Conservation (phyloP, 2,888 invertebrate species). For the Eilema depressum region DNA sequence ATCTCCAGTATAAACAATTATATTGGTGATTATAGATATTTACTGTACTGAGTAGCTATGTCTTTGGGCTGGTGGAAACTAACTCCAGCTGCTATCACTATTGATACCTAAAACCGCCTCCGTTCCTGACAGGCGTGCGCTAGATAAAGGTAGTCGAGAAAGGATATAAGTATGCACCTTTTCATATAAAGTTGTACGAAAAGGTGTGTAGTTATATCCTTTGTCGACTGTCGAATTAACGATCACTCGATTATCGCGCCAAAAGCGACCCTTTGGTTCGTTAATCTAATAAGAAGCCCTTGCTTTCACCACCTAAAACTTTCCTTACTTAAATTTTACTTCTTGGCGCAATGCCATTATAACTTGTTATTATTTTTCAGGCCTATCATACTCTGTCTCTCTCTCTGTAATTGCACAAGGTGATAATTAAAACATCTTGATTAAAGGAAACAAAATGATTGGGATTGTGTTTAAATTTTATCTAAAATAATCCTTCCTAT, state of each 20-base stretch:
- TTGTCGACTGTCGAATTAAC: background rate
- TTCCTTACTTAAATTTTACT: background rate
- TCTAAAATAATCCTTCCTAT: too few species aligned
- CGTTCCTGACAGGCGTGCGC: background rate
- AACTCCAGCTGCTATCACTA: background rate
- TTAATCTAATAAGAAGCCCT: background rate
- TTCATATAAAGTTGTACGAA: too few species aligned
- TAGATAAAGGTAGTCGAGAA: too few species aligned
- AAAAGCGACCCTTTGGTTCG: background rate
- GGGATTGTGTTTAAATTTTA: too few species aligned
- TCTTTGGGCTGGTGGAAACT: background rate
- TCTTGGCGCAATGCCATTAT: conserved; percentile 2
- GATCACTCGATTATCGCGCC: conserved; percentile 4
- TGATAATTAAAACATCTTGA: too few species aligned
- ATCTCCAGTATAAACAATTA: too few species aligned
- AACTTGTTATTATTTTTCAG: background rate
- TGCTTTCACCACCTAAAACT: conserved; percentile 4
- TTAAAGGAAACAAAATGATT: too few species aligned
- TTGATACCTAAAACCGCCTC: background rate
- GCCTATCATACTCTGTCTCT: background rate
- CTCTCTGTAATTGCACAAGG: background rate
- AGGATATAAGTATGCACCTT: too few species aligned
- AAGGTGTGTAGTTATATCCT: too few species aligned
- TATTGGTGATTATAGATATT: too few species aligned
- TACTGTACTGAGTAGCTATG: background rate